Base-by-base conservation (phyloP, 2,888 invertebrate genomes). In the Blastobasis lacticolella region DNA sequence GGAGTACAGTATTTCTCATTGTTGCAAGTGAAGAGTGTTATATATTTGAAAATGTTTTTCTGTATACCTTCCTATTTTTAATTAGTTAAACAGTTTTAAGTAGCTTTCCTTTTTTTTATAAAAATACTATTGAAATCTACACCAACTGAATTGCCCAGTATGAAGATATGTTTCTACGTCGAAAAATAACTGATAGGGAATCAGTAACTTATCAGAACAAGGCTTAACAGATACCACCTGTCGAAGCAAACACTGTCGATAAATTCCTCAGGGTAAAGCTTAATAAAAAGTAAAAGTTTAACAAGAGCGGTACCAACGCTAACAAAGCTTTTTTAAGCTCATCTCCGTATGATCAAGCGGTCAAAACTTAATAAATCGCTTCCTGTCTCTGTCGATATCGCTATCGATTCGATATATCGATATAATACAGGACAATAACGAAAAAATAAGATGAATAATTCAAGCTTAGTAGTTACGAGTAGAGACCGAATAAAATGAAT, bases 311-410 rank as follows among this genome's bases (percentile, higher is more conserved):
- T 45, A 53, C 50, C 50, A 57, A 53, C 57, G 56, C 51, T 52
- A 55, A 66, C 70, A 72, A 73, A 73, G 69, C 64, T 23, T 23
- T 23, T 23, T 23, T 23, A 23, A 23, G 23, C 23, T 23, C 23
- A 23, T 23, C 23, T 3, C 60, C 58, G 67, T 72, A 66, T 73
- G 74, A 81, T 78, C 79, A 70, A 66, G 62, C 68, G 73, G 74
- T 80, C 76, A 71, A 70, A 72, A 61, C 80, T 73, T 81, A 78
- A 81, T 79, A 81, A 75, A 85, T 83, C 77, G 73, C 69, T 83
- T 85, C 84, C 84, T 81, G 85, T 64, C 63, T 49, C 41, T 40
- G 10, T 23, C 23, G 23, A 23, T 23, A 23, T 23, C 54, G 59
- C 60, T 71, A 74, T 73, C 73, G 71, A 77, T 75, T 70, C 69